A percentile compares a stretch with the other conserved stretches of the same genome.
Evolutionary conservation across 2,113 vertebrate species (phyloP).

Genomic region (Herpailurus yagouaroundi): DNA sequence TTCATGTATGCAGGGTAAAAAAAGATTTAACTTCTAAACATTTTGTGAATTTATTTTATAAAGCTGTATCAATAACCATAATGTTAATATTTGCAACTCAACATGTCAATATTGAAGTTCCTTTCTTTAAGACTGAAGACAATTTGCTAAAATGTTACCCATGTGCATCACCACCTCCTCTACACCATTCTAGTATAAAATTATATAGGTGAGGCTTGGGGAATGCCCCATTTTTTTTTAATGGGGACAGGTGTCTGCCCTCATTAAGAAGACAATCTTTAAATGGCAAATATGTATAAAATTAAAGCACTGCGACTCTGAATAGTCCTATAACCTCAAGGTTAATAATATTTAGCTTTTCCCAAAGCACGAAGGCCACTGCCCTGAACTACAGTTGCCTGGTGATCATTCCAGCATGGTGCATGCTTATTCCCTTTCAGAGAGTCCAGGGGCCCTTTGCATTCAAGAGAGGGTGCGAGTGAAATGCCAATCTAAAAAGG

Average conservation of each 20-base stretch:
- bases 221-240: conserved; percentile 19
- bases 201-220: background rate
- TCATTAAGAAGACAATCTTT: conserved; percentile 35
- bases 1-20: background rate
- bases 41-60: background rate
- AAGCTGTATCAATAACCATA: background rate
- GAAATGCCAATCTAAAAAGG: conserved; percentile 76
- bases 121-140: background rate
- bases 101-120: background rate
- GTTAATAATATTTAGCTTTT: conserved; percentile 76
- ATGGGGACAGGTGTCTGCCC: background rate
- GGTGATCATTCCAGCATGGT: conserved; percentile 41
- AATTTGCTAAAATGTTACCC: background rate
- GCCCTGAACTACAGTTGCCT: conserved; percentile 54
- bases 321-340: conserved; percentile 59
- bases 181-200: background rate
- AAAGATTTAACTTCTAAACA: conserved; percentile 10
- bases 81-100: background rate
- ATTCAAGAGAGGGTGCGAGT: conserved; percentile 65
- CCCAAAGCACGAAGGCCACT: conserved; percentile 60
- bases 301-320: conserved; percentile 45
- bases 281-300: conserved; percentile 50
- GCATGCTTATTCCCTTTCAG: conserved; percentile 60
- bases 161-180: background rate
- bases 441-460: conserved; percentile 61